Percentiles rank a stretch among this genome's conserved stretches.
Conservation (phyloP, 2,113 vertebrate genomes). For the Melanostigma gelatinosum region DNA sequence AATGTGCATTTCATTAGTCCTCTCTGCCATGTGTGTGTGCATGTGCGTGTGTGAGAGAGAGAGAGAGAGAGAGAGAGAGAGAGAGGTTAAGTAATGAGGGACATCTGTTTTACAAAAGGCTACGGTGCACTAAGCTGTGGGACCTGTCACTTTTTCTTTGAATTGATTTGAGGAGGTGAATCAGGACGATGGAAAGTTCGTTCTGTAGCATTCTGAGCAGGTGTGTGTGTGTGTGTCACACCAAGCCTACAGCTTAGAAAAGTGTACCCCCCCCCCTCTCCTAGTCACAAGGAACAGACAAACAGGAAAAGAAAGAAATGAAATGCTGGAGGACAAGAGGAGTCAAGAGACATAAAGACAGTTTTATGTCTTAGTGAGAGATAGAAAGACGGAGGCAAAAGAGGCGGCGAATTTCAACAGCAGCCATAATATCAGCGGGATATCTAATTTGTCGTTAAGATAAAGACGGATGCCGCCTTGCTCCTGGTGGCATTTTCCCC, state of each 20-base stretch:
- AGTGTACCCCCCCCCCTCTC: constrained; percentile 2
- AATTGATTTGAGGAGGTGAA: constrained; percentile 4
- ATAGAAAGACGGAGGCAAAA: constrained; percentile 8
- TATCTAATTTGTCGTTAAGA: constrained; percentile 57
- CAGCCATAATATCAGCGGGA: constrained; percentile 42
- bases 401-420: constrained; percentile 17
- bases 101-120: background rate
- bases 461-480: constrained; percentile 39
- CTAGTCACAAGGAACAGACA: background rate
- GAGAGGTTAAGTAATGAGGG: constrained; percentile 11
- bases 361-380: constrained; percentile 13
- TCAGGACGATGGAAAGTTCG: constrained; percentile 2
- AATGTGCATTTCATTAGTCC: constrained; percentile 17
- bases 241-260: background rate
- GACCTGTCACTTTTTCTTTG: background rate
- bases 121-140: background rate
- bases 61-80: background rate
- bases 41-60: background rate
- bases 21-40: background rate
- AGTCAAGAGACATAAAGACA: constrained; percentile 45
- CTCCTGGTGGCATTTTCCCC: constrained; percentile 29
- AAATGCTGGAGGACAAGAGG: constrained; percentile 23
- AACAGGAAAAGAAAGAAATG: background rate
- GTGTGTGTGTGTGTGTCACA: constrained; percentile 6
- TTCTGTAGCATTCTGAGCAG: background rate